phyloP scores from a whole-genome alignment of 2,888 invertebrate genomes.

The Papilio demoleus region DNA sequence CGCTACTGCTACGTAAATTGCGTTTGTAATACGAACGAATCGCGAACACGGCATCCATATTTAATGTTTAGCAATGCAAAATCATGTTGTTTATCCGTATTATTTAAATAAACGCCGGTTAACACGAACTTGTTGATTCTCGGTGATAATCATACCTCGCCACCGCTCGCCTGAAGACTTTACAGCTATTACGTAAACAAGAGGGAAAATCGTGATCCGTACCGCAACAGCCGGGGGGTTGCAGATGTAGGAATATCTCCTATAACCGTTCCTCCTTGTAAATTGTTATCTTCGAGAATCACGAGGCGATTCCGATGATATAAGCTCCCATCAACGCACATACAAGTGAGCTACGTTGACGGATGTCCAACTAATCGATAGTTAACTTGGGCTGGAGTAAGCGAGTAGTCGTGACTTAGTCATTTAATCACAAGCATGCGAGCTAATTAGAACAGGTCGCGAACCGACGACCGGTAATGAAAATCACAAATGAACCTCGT shows the following conservation, averaged over 20 bases:
- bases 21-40: conserved; percentile 17
- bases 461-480: conserved; percentile 78
- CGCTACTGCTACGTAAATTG: conserved; percentile 27
- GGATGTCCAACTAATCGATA: conserved; percentile 69
- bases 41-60: conserved; percentile 14
- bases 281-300: conserved; percentile 45
- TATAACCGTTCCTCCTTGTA: conserved; percentile 46
- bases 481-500: conserved; percentile 79
- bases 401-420: conserved; percentile 77
- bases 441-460: conserved; percentile 81
- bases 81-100: conserved; percentile 28
- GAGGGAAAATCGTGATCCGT: conserved; percentile 53
- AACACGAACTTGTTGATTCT: conserved; percentile 23
- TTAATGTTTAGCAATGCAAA: conserved; percentile 6
- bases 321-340: conserved; percentile 18
- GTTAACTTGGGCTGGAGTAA: conserved; percentile 77
- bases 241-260: conserved; percentile 47
- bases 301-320: conserved; percentile 23
- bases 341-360: conserved; percentile 51
- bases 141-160: conserved; percentile 29
- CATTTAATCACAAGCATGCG: conserved; percentile 81
- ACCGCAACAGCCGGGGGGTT: conserved; percentile 50
- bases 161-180: conserved; percentile 48
- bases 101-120: conserved; percentile 32
- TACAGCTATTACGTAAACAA: conserved; percentile 54